Percentiles rank a stretch among this genome's conserved stretches.
Evolutionary conservation across 35 echinoderm and acorn worm species (phyloP).

Genomic region (Diadema setosum): DNA sequence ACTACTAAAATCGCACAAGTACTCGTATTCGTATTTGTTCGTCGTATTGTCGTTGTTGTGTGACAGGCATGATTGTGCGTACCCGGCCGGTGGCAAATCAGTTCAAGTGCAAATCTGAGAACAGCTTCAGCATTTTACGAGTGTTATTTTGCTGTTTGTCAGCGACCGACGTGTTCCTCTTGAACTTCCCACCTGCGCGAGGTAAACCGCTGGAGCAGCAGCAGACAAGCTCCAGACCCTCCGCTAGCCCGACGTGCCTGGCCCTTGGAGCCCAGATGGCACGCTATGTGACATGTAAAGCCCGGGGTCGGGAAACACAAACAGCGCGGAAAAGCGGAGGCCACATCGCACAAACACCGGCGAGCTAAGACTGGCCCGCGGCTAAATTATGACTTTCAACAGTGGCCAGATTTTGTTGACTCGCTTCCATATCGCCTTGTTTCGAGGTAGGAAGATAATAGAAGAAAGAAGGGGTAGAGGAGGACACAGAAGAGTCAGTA

Average conservation of each 20-base stretch:
- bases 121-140: no score
- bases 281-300: background rate
- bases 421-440: background rate
- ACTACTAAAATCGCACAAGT: no score
- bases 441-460: background rate
- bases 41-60: no score
- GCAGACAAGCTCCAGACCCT: background rate
- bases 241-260: background rate
- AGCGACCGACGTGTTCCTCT: no score
- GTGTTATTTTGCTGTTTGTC: no score
- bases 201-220: background rate
- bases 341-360: background rate
- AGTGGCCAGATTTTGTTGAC: constrained; percentile 15
- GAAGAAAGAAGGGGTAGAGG: no score
- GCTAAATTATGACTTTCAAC: constrained; percentile 35
- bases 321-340: background rate
- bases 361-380: background rate
- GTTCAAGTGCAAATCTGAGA: no score
- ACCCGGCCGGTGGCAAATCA: no score
- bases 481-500: no score
- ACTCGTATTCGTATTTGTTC: no score
- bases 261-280: background rate
- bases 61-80: no score
- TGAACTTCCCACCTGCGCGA: background rate
- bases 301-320: constrained; percentile 13